Base-by-base conservation (phyloP, 2,113 vertebrate genomes). In the Oenanthe melanoleuca region DNA sequence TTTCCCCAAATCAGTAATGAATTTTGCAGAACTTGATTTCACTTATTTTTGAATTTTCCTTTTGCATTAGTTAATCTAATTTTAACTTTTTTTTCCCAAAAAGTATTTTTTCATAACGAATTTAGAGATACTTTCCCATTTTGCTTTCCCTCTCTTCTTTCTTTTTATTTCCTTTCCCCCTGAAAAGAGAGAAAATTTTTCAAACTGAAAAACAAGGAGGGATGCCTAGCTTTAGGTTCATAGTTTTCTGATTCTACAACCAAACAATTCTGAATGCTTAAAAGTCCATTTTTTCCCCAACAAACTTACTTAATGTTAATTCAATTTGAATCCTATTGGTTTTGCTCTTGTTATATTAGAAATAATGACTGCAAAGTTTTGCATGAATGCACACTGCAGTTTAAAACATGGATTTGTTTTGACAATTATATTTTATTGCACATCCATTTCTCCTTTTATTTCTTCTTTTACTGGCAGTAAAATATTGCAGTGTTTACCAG, bases 341-440 rank as follows among this genome's bases (percentile, higher is more conserved):
- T 57, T 73, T 89, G 63, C 31, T 38, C 14, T 17, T 47, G 4
- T 78, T 79, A 5, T 64, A 64, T 83, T 80, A 70, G 38, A 80
- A 92, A 71, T 78, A 93, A 80, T 12, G 11, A 66, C 59, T 47
- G 29, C 44, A 86, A 24, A 79, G 73, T 71, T 79, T 93, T 72
- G 56, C 34, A 31, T 75, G 45, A 72, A 37, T 38, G 21, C 80
- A 57, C 42, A 44, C 56, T 92, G 29, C 38, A 77, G 26, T 66
- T 85, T 55, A 81, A 87, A 89, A 59, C 49, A 53, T 56, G 22
- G 29, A 45, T 72, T 84, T 92, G 61, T 95, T 95, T 85, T 92
- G 74, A 93, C 42, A 82, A 85, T 87, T 89, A 18, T 56, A 45
- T 87, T 93, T 96, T 91, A 82, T 81, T 81, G 69, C 8, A 17